These are phyloP conservation scores for Osedax fenrisi DNA, from an alignment of 2,888 invertebrate species.

Conservation along the genomic window DNA sequence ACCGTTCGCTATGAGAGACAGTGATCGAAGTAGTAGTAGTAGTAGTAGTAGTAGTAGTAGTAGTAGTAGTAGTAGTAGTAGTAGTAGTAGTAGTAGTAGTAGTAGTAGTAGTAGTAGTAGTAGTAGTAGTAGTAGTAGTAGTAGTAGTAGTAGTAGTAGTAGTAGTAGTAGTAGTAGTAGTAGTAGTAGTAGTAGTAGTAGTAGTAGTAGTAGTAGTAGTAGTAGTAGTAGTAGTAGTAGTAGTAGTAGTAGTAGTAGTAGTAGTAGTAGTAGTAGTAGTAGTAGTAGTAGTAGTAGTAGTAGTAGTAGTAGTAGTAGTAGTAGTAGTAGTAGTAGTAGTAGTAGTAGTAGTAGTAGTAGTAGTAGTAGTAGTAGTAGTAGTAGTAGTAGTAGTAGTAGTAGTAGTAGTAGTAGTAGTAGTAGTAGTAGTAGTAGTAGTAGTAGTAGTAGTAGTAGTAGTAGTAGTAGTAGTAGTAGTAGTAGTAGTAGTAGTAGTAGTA, in stretches of 20 bases:
- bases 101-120: not conserved
- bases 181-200: not conserved
- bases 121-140: not conserved
- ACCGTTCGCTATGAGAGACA: too few species aligned
- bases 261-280: not conserved
- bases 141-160: not conserved
- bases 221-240: not conserved
- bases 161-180: not conserved
- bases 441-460: too few species aligned
- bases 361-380: not conserved
- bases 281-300: not conserved
- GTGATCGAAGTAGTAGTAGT: too few species aligned
- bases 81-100: not conserved
- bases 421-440: too few species aligned
- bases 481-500: too few species aligned
- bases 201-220: not conserved
- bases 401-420: not conserved
- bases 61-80: not conserved
- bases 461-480: too few species aligned
- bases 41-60: not conserved
- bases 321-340: not conserved
- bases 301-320: not conserved
- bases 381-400: not conserved
- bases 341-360: not conserved
- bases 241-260: not conserved